Evolutionary conservation across 1,140 invertebrate species (phyloP), one percentile per base, ranked within the genome.

Genomic region (Drosophila rhopaloa): DNA sequence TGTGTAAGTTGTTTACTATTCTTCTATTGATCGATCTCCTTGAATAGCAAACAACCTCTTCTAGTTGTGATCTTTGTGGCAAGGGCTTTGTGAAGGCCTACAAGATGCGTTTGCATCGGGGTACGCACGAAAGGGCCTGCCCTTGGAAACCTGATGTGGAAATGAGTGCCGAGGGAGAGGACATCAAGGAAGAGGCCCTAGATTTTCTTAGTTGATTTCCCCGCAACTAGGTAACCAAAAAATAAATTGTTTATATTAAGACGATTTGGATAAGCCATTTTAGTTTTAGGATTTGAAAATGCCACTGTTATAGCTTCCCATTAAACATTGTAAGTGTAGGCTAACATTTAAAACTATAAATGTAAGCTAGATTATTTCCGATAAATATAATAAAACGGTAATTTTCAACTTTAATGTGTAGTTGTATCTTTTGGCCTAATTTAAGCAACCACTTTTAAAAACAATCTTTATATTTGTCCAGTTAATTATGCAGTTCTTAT

Each of bases 11-110:
- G 3, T 8, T 7, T 4, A 7, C 7, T 10, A 4, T 0, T 5
- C 11, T 0, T 16, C 11, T 4, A 10, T 8, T 7, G 1, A 6
- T 13, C 24, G 1, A 6, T 13, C 24, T 27, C 2, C 4, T 14
- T 37, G 2, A 8, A 11, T n/a, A 27, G 19, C 14, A 0, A 10
- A 7, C 1, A 14, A 3, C 27, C 7, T 14, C 6, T 61, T 66
- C 0, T 10, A 89, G 85, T 5, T 90, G 86, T 14, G 82, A 86
- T 66, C 48, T 86, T 24, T 90, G 86, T 46, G 88, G 81, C 24
- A 90, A 90, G 51, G 81, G 86, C 13, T 90, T 90, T 32, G 82
- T 90, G 0, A 90, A 83, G 59, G 84, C 84, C 7, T 89, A 89
- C 29, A 89, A 89, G 68, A 84, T 89, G 84, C 84, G 84, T 9